These are phyloP conservation scores for Nesidiocoris tenuis DNA, from an alignment of 2,888 invertebrate species.

Conservation along the genomic window DNA sequence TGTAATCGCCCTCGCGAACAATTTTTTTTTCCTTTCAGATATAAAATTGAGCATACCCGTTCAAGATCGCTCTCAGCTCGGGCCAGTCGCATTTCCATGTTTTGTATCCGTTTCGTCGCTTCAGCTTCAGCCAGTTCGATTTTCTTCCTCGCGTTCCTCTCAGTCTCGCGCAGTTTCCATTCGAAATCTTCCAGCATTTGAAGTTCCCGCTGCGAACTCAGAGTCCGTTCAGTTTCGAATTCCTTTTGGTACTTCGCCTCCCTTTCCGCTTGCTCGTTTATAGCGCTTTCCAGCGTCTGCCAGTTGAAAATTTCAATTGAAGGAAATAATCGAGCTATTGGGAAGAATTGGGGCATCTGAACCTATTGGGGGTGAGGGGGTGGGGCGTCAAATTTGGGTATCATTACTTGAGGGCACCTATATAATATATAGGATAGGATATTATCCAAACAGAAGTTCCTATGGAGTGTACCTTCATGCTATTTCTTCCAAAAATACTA, in stretches of 20 bases:
- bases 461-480: no score
- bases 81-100: slow-evolving; percentile 52
- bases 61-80: slow-evolving; percentile 55
- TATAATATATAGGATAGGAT: no score
- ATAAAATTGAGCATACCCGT: no score
- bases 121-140: slow-evolving; percentile 60
- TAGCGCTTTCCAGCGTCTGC: slow-evolving; percentile 61
- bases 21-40: no score
- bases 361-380: no score
- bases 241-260: slow-evolving; percentile 66
- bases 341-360: no score
- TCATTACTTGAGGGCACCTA: no score
- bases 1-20: no score
- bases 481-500: no score
- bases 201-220: slow-evolving; percentile 69
- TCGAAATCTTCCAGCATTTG: slow-evolving; percentile 76
- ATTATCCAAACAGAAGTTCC: no score
- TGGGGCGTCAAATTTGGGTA: no score
- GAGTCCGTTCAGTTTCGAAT: slow-evolving; percentile 67
- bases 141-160: slow-evolving; percentile 66
- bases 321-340: no score
- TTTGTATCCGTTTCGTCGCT: slow-evolving; percentile 51
- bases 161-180: slow-evolving; percentile 78
- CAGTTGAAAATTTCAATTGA: slow-evolving; percentile 14
- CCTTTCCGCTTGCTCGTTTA: slow-evolving; percentile 61